Evolutionary conservation across 2,888 invertebrate genomes (phyloP), one percentile per base, ranked within the genome.

Genomic region (Molanna angustata): DNA sequence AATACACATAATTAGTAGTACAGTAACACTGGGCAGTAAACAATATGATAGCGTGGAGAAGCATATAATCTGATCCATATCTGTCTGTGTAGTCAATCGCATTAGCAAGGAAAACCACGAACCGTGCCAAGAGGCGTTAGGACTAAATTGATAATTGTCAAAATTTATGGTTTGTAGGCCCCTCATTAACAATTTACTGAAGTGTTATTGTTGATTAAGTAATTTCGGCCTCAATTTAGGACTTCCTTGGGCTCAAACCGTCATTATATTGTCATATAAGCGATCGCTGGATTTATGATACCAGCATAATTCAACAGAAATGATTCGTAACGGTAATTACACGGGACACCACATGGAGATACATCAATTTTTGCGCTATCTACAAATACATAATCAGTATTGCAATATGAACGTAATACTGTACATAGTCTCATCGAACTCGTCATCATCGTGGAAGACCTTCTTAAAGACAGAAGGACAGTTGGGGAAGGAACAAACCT

Each of bases 221-320:
- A 46, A 46, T 46, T 46, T 21, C 35, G 18, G 27, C 19, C 35
- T 16, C 35, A 14, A 35, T 46, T 17, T 33, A 46, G 46, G 31
- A 19, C 11, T 3, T 32, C 46, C 20, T 46, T 33, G 21, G 46
- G 20, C 35, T 6, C 35, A 33, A 20, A 16, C 21, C 17, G 37
- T 20, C 14, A 46, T 46, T 46, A 46, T 35, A 46, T 18, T 46
- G 46, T 46, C 46, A 35, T 46, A 46, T 33, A 19, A 19, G 41
- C 14, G 20, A 19, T 4, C 21, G 2, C 6, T 41, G 19, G 21
- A 41, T 41, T 41, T 41, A 41, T 41, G 41, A 41, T 41, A 41
- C 41, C 41, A 41, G 41, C 41, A 41, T 41, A 21, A 13, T n/a
- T 41, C 41, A 19, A 21, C n/a, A 13, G 18, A 9, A 11, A 19